Conservation (phyloP, 64 coral and sea anemone genomes). For the Actinia tenebrosa region DNA sequence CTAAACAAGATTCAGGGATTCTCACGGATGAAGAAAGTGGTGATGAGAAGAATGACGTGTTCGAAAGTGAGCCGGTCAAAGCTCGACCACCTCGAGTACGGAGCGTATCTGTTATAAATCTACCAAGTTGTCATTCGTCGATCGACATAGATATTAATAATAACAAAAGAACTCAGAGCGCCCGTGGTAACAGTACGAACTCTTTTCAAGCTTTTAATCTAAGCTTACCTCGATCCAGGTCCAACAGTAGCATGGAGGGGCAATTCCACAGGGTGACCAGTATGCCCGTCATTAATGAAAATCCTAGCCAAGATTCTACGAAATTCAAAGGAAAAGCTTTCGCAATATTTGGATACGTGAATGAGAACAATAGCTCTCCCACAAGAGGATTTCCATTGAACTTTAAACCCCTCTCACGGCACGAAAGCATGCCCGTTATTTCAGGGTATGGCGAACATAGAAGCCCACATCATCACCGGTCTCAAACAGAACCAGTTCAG, state of each 20-base stretch:
- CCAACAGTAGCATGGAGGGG: constrained; percentile 30
- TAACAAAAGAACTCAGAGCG: background rate
- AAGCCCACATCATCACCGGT: background rate
- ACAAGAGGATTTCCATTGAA: background rate
- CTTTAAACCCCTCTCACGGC: constrained; percentile 37
- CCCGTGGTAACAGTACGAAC: background rate
- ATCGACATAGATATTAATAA: constrained; percentile 9
- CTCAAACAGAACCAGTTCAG: background rate
- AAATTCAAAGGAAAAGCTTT: constrained; percentile 51
- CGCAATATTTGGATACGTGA: constrained; percentile 58
- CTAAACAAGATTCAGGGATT: constrained; percentile 85
- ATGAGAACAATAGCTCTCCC: background rate
- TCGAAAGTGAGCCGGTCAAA: background rate
- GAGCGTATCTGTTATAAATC: background rate
- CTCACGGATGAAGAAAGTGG: constrained; percentile 55
- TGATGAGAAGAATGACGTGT: constrained; percentile 27
- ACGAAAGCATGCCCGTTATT: constrained; percentile 75
- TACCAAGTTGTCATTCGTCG: background rate
- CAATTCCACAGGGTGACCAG: constrained; percentile 52
- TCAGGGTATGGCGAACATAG: background rate
- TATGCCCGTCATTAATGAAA: constrained; percentile 86
- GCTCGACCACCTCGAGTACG: background rate
- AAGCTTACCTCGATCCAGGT: constrained; percentile 7
- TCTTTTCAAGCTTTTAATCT: constrained; percentile 10
- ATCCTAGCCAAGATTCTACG: constrained; percentile 12